Percentiles rank a stretch among this genome's conserved stretches.
These are phyloP conservation scores for Synanthedon vespiformis DNA, from an alignment of 2,888 invertebrate genomes.

Conservation along the genomic window DNA sequence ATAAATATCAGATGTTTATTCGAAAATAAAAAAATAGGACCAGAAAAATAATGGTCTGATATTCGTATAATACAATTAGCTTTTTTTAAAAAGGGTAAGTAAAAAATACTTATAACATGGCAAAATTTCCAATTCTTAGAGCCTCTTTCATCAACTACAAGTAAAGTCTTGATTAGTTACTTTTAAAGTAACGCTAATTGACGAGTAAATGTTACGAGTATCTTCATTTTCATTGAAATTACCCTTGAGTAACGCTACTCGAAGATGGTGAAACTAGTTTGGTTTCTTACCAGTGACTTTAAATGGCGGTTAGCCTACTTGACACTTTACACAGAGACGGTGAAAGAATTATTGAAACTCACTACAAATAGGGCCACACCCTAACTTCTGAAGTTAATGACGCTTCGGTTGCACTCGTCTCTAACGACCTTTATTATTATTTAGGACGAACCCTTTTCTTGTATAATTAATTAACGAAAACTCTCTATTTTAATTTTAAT, in stretches of 20 bases:
- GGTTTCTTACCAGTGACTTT: no score
- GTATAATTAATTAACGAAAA: conserved; percentile 61
- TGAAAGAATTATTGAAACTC: conserved; percentile 2
- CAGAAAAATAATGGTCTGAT: not conserved
- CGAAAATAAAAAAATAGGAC: not conserved
- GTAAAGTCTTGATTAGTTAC: no score
- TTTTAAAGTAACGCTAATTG: no score
- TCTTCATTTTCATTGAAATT: no score
- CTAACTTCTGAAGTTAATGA: conserved; percentile 47
- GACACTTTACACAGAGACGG: no score
- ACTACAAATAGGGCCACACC: conserved; percentile 18
- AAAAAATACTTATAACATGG: not conserved
- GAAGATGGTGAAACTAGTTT: no score
- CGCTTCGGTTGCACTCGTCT: conserved; percentile 50
- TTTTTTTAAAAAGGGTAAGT: not conserved
- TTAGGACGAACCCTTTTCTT: conserved; percentile 54
- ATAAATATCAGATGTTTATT: no score
- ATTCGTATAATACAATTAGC: not conserved
- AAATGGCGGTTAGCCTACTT: no score
- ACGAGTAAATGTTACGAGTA: no score
- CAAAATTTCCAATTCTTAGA: not conserved
- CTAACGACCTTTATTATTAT: conserved; percentile 64
- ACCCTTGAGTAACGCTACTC: no score
- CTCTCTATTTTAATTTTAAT: conserved; percentile 39
- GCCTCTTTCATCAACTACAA: no score